Base-by-base conservation (phyloP, 2,113 vertebrate species). In the Sinocyclocheilus grahami region DNA sequence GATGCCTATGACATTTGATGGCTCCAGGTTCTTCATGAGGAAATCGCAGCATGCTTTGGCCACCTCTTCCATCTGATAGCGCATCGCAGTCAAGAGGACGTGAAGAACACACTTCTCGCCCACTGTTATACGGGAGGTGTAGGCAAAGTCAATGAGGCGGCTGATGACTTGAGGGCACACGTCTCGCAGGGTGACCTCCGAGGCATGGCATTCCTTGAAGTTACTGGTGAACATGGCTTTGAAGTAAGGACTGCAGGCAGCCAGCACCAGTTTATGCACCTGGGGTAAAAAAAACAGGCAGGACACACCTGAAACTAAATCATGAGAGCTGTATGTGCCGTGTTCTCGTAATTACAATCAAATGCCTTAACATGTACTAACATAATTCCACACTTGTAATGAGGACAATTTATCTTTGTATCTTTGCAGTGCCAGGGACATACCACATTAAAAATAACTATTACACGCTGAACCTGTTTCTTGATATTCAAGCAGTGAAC, bases 171-270 rank as follows among this genome's bases (percentile, higher is more conserved):
- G 90, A 4, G 96, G 96, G 88, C 94, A 95, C 65, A 96, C 92
- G 20, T 96, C 95, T 2, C 87, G 89, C 55, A 96, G 92, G 2
- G 94, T 95, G 82, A 96, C 91, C 93, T 96, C 96, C 0, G 95
- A 89, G 55, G 95, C 95, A 0, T 88, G 78, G 78, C 93, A 92
- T 91, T 96, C 96, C 79, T 88, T 92, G 89, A 96, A 96, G 91
- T 93, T 94, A 88, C 94, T 94, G 89, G 95, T 96, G 90, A 96
- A 96, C 96, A 96, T 96, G 89, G 96, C 96, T 89, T 93, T 94
- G 91, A 96, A 96, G 88, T 96, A 96, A 0, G 94, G 91, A 91
- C 96, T 96, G 60, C 94, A 96, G 48, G 96, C 93, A 4, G 95
- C 95, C 90, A 96, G 93, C 0, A 96, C 96, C 88, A 96, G 89